Base-by-base conservation (phyloP, 2,797 vertebrate genomes). In the Otus scops region DNA sequence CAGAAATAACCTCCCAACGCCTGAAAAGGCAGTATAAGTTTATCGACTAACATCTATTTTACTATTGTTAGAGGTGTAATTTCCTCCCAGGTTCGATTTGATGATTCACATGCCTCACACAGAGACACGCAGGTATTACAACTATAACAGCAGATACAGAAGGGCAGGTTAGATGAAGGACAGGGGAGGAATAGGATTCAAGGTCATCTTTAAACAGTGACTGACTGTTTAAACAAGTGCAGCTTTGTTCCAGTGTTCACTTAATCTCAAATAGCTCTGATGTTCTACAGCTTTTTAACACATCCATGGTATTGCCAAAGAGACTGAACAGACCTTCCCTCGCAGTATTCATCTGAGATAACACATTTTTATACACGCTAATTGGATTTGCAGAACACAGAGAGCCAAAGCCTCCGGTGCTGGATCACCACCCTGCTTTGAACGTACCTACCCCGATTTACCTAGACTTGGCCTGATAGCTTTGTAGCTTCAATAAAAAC, bases 311-410 rank as follows among this genome's bases (percentile, higher is more conserved):
- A 4, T 24, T 23, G 34, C 3, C 71, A 11, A 32, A 48, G 63
- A 63, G 34, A 43, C 36, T 0, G 15, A 60, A 16, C 13, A 38
- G 51, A 38, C n/a, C n/a, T 45, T 50, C 53, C 53, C 68, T 34
- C 1, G 0, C 18, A 1, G 27, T 5, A 3, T 13, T 50, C 19
- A 27, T 4, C 63, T 3, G 17, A 26, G 54, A 47, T 3, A 7
- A 8, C 2, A 1, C 5, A 0, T 8, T 43, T 70, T 50, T 60
- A 12, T 3, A 41, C 8, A 1, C 1, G 12, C 36, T 4, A 11
- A 53, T 8, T 11, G 39, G 7, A 34, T 71, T 21, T 45, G n/a
- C 45, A 68, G 63, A 26, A 36, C 38, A 36, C 13, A 3, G 16
- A n/a, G 60, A 30, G 43, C 20, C 24, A 56, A 64, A 26, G 9